phyloP scores from a whole-genome alignment of 2,888 invertebrate species.

The Nipponacmea schrenckii region DNA sequence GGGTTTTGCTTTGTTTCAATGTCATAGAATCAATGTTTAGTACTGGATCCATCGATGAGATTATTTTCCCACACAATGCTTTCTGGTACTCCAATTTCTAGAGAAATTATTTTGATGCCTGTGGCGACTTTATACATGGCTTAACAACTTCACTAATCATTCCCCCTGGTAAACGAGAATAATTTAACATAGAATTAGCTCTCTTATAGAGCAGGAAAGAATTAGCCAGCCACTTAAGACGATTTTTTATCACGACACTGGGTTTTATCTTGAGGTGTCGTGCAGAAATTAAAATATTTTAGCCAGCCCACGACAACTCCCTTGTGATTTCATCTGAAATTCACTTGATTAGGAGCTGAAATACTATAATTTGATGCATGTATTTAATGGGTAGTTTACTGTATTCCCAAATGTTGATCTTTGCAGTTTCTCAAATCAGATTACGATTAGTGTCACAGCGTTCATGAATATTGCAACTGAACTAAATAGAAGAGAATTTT shows the following conservation, averaged over 20 bases:
- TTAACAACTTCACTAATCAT: neutral
- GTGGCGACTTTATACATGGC: neutral
- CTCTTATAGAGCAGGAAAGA: neutral
- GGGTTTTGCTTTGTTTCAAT: no score
- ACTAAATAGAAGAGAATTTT: no score
- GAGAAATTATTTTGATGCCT: neutral
- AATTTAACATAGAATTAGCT: neutral
- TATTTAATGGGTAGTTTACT: no score
- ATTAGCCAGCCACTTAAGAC: neutral
- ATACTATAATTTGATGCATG: no score
- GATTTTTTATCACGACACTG: neutral
- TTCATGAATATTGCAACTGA: no score
- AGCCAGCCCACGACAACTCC: no score
- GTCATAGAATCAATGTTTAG: neutral
- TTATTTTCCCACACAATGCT: neutral
- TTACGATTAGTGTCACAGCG: no score
- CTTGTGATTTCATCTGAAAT: no score
- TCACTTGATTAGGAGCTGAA: no score
- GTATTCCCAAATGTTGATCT: no score
- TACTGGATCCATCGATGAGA: neutral
- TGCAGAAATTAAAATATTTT: neutral
- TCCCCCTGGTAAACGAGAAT: neutral
- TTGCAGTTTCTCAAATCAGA: no score
- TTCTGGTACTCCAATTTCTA: neutral
- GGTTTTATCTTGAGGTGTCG: neutral